phyloP scores from a whole-genome alignment of 2,888 invertebrate genomes.

The Podotricha telesiphe region DNA sequence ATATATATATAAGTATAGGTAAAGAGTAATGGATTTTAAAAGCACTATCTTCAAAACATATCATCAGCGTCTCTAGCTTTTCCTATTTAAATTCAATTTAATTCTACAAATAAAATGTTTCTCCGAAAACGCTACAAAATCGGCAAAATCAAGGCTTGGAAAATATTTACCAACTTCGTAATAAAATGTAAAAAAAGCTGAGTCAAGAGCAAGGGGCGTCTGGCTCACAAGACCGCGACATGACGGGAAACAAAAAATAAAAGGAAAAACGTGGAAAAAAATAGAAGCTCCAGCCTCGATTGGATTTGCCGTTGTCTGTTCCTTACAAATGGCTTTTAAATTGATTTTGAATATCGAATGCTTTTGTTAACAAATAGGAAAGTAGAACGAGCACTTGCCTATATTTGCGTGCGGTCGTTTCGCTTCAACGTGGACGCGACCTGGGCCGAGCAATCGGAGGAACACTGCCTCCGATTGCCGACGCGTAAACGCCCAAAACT shows the following conservation, averaged over 20 bases:
- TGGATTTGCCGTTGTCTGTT: slow-evolving; percentile 81
- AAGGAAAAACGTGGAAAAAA: slow-evolving; percentile 63
- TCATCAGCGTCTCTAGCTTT: background rate
- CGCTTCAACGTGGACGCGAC: slow-evolving; percentile 27
- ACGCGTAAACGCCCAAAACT: slow-evolving; percentile 49
- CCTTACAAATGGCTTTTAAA: slow-evolving; percentile 80
- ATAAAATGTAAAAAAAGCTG: slow-evolving; percentile 80
- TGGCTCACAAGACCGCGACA: slow-evolving; percentile 79
- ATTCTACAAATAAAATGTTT: slow-evolving; percentile 42
- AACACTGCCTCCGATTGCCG: slow-evolving; percentile 29
- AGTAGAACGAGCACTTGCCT: slow-evolving; percentile 35
- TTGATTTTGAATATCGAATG: slow-evolving; percentile 77
- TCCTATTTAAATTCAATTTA: slow-evolving; percentile 37
- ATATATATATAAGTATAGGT: no score
- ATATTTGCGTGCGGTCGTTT: slow-evolving; percentile 28
- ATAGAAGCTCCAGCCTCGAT: slow-evolving; percentile 74
- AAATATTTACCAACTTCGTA: slow-evolving; percentile 81
- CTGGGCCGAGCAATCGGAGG: slow-evolving; percentile 25
- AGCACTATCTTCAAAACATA: background rate
- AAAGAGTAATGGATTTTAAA: background rate
- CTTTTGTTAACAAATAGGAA: slow-evolving; percentile 63
- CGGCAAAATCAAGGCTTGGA: slow-evolving; percentile 68
- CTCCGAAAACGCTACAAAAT: slow-evolving; percentile 58
- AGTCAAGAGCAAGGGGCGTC: slow-evolving; percentile 81
- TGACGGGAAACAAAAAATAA: slow-evolving; percentile 71